phyloP scores from a whole-genome alignment of 2,797 vertebrate species.

The Rhinoraja longicauda region DNA sequence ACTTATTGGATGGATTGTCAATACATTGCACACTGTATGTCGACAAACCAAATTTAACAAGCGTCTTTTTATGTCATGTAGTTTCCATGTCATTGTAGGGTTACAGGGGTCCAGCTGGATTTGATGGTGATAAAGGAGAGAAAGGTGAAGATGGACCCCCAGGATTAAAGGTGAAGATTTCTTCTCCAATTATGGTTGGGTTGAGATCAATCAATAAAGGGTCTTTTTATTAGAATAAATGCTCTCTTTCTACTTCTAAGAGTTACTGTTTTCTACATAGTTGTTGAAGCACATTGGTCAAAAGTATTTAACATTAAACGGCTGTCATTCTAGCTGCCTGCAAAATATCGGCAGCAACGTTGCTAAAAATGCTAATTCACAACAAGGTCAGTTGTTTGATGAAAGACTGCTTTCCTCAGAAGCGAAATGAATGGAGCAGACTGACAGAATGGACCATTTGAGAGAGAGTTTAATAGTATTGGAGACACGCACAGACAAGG shows the following conservation, averaged over 20 bases:
- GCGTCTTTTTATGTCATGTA: not conserved
- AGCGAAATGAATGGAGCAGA: not conserved
- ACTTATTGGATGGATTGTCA: not conserved
- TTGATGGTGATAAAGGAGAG: conserved; percentile 88
- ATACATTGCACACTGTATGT: not conserved
- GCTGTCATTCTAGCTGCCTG: not conserved
- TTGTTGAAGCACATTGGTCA: not conserved
- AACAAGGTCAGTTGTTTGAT: not conserved
- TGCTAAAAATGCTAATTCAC: not conserved
- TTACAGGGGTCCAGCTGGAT: conserved; percentile 68
- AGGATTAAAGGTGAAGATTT: conserved; percentile 68
- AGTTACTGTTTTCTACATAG: not conserved
- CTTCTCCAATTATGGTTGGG: no score
- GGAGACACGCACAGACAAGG: not conserved
- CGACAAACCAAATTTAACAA: not conserved
- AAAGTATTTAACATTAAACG: not conserved
- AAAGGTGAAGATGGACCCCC: conserved; percentile 82
- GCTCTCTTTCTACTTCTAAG: not conserved
- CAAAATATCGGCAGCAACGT: not conserved
- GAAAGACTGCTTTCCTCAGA: not conserved
- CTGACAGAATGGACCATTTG: not conserved
- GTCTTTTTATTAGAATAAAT: not conserved
- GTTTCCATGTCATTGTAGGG: conserved; percentile 56
- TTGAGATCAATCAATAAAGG: not conserved
- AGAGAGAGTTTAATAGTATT: not conserved